phyloP scores from a whole-genome alignment of 2,113 vertebrate species.

The Agapornis roseicollis region DNA sequence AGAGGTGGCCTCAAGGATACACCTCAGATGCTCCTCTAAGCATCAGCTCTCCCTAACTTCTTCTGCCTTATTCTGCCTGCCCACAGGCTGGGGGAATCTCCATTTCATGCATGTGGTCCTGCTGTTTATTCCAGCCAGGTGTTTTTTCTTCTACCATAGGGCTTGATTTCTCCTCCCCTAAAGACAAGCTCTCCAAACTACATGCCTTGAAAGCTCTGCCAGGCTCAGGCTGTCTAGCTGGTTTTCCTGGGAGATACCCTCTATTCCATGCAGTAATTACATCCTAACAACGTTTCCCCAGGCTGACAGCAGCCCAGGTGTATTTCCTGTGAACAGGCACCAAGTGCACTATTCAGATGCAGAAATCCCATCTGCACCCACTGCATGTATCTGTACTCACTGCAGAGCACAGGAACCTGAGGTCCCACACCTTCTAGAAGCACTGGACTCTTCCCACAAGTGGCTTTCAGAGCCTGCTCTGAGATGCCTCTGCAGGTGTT shows the following conservation, averaged over 20 bases:
- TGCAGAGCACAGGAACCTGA: neutral
- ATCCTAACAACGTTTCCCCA: neutral
- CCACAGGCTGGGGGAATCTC: neutral
- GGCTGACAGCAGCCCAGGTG: neutral
- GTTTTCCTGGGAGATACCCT: neutral
- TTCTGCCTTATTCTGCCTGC: neutral
- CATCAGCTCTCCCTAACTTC: neutral
- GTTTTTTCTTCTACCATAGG: neutral
- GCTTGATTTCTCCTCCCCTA: neutral
- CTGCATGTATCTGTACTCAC: accelerated
- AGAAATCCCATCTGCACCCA: neutral
- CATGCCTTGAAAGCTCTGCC: neutral
- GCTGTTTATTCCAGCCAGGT: neutral
- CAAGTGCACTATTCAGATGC: neutral
- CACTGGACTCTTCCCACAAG: neutral
- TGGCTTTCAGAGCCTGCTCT: neutral
- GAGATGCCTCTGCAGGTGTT: too few species aligned
- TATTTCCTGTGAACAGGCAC: neutral
- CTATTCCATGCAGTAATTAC: neutral
- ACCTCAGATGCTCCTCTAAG: neutral
- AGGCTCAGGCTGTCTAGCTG: neutral
- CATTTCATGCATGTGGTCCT: accelerated
- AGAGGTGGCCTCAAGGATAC: neutral
- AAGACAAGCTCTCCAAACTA: neutral
- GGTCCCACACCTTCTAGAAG: neutral